phyloP scores from a whole-genome alignment of 1,140 invertebrate genomes.

The Macrocentrus cingulum region DNA sequence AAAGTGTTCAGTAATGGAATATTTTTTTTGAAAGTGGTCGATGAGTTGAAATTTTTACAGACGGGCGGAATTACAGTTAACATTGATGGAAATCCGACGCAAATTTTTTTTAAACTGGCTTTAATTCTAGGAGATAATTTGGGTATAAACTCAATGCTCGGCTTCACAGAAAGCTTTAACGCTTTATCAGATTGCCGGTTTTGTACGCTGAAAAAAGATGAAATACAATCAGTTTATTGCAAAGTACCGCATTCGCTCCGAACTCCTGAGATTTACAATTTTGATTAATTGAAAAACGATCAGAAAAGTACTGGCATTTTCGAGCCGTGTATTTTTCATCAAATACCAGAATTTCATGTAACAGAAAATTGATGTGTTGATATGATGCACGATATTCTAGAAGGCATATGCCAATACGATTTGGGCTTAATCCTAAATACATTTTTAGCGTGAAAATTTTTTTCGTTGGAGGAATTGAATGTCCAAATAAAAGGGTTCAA shows the following conservation, averaged over 20 bases:
- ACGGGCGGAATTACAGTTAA: constrained; percentile 33
- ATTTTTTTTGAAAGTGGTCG: constrained; percentile 34
- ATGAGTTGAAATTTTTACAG: constrained; percentile 37
- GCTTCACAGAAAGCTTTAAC: constrained; percentile 39
- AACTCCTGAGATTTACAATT: constrained; percentile 9
- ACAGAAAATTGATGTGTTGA: constrained; percentile 32
- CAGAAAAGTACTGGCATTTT: constrained; percentile 13
- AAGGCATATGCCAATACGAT: constrained; percentile 35
- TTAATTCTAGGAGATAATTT: constrained; percentile 46
- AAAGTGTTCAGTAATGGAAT: constrained; percentile 34
- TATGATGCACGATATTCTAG: constrained; percentile 40
- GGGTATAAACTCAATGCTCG: constrained; percentile 40
- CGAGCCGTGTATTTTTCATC: constrained; percentile 17
- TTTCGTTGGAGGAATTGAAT: constrained; percentile 34
- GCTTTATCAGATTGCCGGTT: constrained; percentile 37
- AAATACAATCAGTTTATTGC: constrained; percentile 27
- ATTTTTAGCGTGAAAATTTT: constrained; percentile 29
- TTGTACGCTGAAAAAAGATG: constrained; percentile 33
- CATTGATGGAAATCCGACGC: constrained; percentile 15
- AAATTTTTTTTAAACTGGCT: constrained; percentile 36
- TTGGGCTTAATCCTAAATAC: constrained; percentile 31
- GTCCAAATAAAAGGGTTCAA: constrained; percentile 24
- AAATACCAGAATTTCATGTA: constrained; percentile 33
- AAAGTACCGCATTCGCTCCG: constrained; percentile 31
- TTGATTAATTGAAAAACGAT: neutral